Conservation (phyloP, 2,113 vertebrate species). For the Daphoenositta chrysoptera region DNA sequence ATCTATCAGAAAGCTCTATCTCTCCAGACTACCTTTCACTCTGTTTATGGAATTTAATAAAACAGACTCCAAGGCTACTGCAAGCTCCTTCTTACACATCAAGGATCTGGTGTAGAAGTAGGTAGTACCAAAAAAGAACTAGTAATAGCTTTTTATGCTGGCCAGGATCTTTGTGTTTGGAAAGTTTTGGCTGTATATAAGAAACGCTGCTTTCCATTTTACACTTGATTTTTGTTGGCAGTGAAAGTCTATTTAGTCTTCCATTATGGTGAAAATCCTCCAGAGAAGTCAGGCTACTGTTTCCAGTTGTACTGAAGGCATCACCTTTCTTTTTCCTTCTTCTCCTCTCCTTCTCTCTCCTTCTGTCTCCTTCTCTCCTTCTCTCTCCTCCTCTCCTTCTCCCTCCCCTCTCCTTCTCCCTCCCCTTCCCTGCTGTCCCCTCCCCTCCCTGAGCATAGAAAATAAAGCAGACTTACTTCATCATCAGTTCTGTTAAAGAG, state of each 20-base stretch:
- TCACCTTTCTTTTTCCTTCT: fast-evolving
- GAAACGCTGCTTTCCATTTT: fast-evolving
- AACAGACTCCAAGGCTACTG: neutral
- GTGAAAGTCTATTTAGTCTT: neutral
- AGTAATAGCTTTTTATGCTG: neutral
- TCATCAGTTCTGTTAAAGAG: neutral
- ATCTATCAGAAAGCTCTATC: neutral
- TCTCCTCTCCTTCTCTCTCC: fast-evolving
- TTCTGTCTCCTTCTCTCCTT: no score
- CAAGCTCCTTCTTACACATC: fast-evolving
- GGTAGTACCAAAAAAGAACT: neutral
- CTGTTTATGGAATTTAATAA: slow-evolving; percentile 12
- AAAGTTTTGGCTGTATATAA: neutral
- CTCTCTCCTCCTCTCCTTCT: no score
- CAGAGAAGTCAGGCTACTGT: neutral
- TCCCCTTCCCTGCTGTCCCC: no score
- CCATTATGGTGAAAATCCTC: neutral
- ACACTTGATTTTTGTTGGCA: neutral
- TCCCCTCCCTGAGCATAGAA: neutral
- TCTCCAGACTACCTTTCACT: neutral
- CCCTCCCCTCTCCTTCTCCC: no score
- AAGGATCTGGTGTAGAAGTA: neutral
- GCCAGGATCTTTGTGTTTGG: neutral
- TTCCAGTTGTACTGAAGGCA: neutral
- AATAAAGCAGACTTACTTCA: neutral